A percentile compares a stretch with the other conserved stretches of the same genome.
Evolutionary conservation across 2,113 vertebrate species (phyloP).

Genomic region (Phaethornis superciliosus): DNA sequence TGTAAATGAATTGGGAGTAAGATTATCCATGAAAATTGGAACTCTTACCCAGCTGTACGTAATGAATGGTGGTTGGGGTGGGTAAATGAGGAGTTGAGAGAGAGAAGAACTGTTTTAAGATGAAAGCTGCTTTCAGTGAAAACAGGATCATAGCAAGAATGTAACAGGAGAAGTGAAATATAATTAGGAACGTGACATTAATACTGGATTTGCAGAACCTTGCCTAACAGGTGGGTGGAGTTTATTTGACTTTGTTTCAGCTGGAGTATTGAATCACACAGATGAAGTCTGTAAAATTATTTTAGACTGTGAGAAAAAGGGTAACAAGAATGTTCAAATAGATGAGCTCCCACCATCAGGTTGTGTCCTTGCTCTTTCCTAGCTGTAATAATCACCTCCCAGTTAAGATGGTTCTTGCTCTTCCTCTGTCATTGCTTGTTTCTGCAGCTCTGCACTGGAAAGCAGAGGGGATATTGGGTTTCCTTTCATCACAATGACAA

Average conservation of each 20-base stretch:
- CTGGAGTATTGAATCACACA: background rate
- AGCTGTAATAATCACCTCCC: background rate
- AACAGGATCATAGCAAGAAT: conserved; percentile 16
- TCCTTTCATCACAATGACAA: conserved; percentile 49
- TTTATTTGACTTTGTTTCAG: conserved; percentile 39
- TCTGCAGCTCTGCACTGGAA: conserved; percentile 43
- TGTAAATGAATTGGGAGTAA: conserved; percentile 4
- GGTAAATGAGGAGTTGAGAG: background rate
- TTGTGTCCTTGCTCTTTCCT: background rate
- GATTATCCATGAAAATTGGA: conserved; percentile 13
- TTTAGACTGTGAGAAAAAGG: conserved; percentile 40
- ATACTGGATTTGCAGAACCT: conserved; percentile 29
- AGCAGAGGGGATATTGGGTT: conserved; percentile 52
- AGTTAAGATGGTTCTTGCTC: background rate
- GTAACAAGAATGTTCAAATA: background rate
- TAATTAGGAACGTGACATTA: conserved; percentile 55
- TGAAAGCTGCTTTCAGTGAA: background rate
- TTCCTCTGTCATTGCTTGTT: conserved; percentile 45
- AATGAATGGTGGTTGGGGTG: background rate
- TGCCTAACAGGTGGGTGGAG: conserved; percentile 66
- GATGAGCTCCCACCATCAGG: background rate
- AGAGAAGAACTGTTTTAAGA: background rate
- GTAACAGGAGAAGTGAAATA: conserved; percentile 54
- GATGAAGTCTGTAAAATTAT: conserved; percentile 15
- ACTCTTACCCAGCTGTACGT: background rate